A percentile compares a stretch with the other conserved stretches of the same genome.
Conservation (phyloP, 2,113 vertebrate genomes). For the Canis aureus region DNA sequence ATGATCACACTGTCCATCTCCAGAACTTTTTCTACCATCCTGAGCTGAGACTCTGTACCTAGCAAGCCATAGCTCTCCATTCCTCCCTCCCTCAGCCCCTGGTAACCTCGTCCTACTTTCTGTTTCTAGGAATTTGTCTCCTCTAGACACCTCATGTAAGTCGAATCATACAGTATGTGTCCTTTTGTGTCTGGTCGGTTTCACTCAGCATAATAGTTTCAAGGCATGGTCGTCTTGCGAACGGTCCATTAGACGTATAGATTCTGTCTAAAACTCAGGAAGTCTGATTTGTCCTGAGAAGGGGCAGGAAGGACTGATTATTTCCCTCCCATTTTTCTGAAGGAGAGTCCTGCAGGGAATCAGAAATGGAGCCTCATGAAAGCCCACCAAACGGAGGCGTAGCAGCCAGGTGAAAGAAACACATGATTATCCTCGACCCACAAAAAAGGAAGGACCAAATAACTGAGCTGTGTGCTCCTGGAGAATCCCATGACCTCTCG, state of each 20-base stretch:
- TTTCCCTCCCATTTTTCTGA: background rate
- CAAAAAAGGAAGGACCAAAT: background rate
- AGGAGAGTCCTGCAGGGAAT: background rate
- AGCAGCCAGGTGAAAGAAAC: background rate
- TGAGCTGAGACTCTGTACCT: background rate
- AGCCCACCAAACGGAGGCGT: background rate
- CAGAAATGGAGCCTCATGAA: background rate
- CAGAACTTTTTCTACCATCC: background rate
- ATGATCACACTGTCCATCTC: background rate
- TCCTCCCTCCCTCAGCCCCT: background rate
- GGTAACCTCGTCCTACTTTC: background rate
- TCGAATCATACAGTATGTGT: background rate
- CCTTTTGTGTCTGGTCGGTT: background rate
- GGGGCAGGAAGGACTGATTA: background rate
- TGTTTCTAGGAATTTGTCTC: background rate
- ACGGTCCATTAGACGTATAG: background rate
- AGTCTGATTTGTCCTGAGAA: background rate
- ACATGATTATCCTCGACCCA: background rate
- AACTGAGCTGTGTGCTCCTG: background rate
- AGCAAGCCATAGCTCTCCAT: no score
- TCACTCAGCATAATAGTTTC: background rate
- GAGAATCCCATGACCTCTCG: background rate
- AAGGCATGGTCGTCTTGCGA: background rate
- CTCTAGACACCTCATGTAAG: background rate
- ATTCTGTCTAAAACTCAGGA: background rate